A percentile compares a stretch with the other conserved stretches of the same genome.
Conservation (phyloP, 2,888 invertebrate genomes). For the Petrophora chlorosata region DNA sequence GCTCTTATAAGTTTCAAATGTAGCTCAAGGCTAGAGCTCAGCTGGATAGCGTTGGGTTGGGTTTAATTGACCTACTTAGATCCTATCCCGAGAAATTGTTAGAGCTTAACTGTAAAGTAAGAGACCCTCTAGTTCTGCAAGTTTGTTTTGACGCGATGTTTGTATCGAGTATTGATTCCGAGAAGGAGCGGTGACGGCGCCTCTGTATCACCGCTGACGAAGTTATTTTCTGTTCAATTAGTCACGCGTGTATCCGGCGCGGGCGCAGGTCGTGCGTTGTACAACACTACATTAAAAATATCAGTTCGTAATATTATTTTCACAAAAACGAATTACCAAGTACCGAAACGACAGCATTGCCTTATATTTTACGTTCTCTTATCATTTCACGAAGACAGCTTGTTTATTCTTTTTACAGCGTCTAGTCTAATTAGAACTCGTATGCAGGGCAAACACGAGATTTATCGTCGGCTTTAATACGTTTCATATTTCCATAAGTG, state of each 20-base stretch:
- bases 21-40: conserved; percentile 2
- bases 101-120: conserved; percentile 11
- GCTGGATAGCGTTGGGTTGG: background rate
- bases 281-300: conserved; percentile 38
- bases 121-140: conserved; percentile 9
- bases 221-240: conserved; percentile 83
- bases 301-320: conserved; percentile 25
- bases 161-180: conserved; percentile 65
- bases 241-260: conserved; percentile 82
- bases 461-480: background rate
- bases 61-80: conserved; percentile 15
- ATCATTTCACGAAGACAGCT: conserved; percentile 26
- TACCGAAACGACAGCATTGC: conserved; percentile 9
- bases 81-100: conserved; percentile 6
- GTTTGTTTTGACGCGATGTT: conserved; percentile 18
- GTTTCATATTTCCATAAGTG: background rate
- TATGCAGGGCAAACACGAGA: conserved; percentile 14
- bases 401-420: conserved; percentile 27
- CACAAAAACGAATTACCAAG: conserved; percentile 25
- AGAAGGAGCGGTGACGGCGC: conserved; percentile 75
- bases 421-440: conserved; percentile 17
- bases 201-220: conserved; percentile 78
- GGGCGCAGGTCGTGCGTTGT: conserved; percentile 58
- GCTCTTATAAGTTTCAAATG: background rate
- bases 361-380: conserved; percentile 24